Base-by-base conservation (phyloP, 2,113 vertebrate genomes). In the Vulpes lagopus region DNA sequence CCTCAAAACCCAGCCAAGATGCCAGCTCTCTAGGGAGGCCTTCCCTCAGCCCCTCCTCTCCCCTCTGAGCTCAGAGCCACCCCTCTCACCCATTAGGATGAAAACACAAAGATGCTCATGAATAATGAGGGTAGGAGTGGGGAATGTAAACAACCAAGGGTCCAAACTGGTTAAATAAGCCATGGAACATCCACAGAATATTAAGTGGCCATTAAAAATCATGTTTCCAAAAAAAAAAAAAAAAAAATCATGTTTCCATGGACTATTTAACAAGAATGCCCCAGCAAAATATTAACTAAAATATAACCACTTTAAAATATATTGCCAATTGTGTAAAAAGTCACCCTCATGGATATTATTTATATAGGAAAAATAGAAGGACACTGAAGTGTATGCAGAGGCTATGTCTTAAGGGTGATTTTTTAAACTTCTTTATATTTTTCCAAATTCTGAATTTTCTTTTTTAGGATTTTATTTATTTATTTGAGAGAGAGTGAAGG, bases 361-460 rank as follows among this genome's bases (percentile, higher is more conserved):
- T 20, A 20, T 20, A 38, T 5, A 89, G 65, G 49, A 67, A 71
- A 96, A 81, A 65, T 0, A 94, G 7, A 78, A 67, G 6, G 71
- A 59, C 73, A 22, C 3, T 30, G 67, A 82, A 38, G 55, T n/a
- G 22, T 73, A 57, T 5, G 64, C n/a, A 76, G 22, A 82, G 74
- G 32, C 27, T 59, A 5, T 59, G 27, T 92, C 60, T 71, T 92
- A 43, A 43, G 2, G 23, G 76, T 32, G 8, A 30, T 49, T 85
- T 94, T 94, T 51, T 27, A 49, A 38, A 59, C 87, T 74, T 88
- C 60, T 95, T 88, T 53, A 43, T 78, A 43, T 6, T 79, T 81
- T 65, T 38, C 27, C 11, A 79, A 91, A 76, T 79, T 95, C 78
- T 67, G 55, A 92, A 73, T 79, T 73, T 78, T 92, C 43, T 43